phyloP scores from a whole-genome alignment of 2,888 invertebrate genomes.

The Apoda limacodes region DNA sequence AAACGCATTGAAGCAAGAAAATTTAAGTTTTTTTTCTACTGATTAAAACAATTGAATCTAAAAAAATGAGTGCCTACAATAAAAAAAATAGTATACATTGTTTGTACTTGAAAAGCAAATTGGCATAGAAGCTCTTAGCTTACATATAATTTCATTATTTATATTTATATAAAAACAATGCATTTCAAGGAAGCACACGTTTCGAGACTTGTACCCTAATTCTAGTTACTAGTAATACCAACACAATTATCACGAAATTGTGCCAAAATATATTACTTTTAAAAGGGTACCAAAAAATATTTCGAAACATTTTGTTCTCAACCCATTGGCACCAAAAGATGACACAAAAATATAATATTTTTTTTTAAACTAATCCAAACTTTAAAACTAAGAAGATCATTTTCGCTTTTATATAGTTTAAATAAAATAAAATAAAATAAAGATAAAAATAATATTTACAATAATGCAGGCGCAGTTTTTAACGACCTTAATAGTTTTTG shows the following conservation, averaged over 20 bases:
- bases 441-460: conserved; percentile 34
- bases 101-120: too few relatives aligned
- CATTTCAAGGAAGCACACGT: conserved; percentile 57
- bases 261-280: too few relatives aligned
- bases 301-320: too few relatives aligned
- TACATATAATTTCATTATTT: conserved; percentile 14
- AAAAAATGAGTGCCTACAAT: too few relatives aligned
- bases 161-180: conserved; percentile 27
- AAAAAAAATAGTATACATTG: too few relatives aligned
- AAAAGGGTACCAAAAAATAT: too few relatives aligned
- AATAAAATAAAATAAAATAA: conserved; percentile 31
- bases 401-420: conserved; percentile 44
- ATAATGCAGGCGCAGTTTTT: conserved; percentile 30
- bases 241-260: conserved; percentile 37
- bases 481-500: conserved; percentile 31
- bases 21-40: too few relatives aligned
- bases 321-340: conserved; percentile 62
- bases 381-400: conserved; percentile 58
- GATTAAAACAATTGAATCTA: too few relatives aligned
- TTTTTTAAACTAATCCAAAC: conserved; percentile 32
- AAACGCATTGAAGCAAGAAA: too few relatives aligned
- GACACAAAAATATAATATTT: conserved; percentile 47
- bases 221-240: conserved; percentile 38
- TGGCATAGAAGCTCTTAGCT: too few relatives aligned
- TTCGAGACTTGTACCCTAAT: conserved; percentile 42